These are phyloP conservation scores for Scaptodrosophila latifasciaeformis DNA, from an alignment of 2,888 invertebrate species.

Conservation along the genomic window DNA sequence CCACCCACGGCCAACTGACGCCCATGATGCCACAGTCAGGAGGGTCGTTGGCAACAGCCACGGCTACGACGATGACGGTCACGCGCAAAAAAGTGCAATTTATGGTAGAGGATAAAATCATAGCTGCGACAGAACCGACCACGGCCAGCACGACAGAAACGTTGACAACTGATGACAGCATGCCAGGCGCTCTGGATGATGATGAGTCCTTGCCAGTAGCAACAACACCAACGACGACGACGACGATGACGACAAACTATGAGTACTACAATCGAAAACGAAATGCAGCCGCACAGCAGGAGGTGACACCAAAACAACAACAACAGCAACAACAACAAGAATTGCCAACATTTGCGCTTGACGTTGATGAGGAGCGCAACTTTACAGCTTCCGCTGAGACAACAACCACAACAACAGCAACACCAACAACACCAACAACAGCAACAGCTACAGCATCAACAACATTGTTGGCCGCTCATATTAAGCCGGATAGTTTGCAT, in stretches of 20 bases:
- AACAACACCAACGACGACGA: constrained; percentile 10
- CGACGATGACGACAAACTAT: constrained; percentile 52
- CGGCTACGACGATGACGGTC: constrained; percentile 32
- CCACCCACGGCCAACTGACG: constrained; percentile 68
- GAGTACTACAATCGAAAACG: constrained; percentile 70
- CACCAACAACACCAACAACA: constrained; percentile 7
- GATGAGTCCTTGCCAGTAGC: constrained; percentile 33
- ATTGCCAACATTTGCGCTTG: constrained; percentile 46
- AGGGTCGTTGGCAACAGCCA: constrained; percentile 7
- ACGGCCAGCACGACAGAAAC: constrained; percentile 28
- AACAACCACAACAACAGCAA: constrained; percentile 17
- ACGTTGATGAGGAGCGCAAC: constrained; percentile 62
- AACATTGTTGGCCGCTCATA: constrained; percentile 28
- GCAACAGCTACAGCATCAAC: constrained; percentile 7
- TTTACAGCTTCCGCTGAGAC: constrained; percentile 59
- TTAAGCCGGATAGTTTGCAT: constrained; percentile 61
- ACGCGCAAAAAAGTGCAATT: constrained; percentile 84
- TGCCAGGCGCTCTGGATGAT: constrained; percentile 23
- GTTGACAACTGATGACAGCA: constrained; percentile 50
- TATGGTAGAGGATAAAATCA: constrained; percentile 79
- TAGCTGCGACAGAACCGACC: constrained; percentile 43
- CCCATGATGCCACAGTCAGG: background rate
- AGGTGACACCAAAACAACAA: constrained; percentile 11
- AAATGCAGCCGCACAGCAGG: constrained; percentile 48
- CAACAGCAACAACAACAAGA: constrained; percentile 39